Evolutionary conservation across 2,888 invertebrate genomes (phyloP).

Genomic region (Drosophila buzzatii): DNA sequence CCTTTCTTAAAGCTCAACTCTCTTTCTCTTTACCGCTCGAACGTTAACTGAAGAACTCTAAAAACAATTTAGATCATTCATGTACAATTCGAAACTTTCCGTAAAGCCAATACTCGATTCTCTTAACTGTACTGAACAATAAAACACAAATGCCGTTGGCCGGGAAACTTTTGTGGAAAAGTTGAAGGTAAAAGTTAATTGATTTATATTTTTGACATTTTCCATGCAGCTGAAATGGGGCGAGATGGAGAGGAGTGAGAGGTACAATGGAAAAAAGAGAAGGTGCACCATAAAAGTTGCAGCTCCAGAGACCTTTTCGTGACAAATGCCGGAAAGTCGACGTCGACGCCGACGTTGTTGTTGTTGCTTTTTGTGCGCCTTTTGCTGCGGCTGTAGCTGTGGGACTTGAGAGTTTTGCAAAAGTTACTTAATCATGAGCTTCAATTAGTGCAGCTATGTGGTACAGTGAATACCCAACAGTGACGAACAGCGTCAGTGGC

Average conservation of each 20-base stretch:
- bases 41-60: background rate
- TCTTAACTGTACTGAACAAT: background rate
- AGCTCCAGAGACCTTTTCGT: conserved; percentile 73
- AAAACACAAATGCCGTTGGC: conserved; percentile 21
- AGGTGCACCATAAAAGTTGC: conserved; percentile 62
- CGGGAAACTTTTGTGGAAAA: conserved; percentile 55
- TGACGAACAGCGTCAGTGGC: background rate
- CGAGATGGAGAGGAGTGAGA: background rate
- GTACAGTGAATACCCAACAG: conserved; percentile 7
- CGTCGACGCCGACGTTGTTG: conserved; percentile 21
- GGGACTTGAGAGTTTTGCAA: conserved; percentile 51
- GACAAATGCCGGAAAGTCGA: conserved; percentile 68
- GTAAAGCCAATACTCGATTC: conserved; percentile 14
- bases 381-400: conserved; percentile 18
- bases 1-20: background rate
- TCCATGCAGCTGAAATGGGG: conserved; percentile 3
- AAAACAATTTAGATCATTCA: background rate
- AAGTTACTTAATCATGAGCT: conserved; percentile 79
- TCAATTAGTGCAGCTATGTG: conserved; percentile 62
- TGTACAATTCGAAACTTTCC: background rate
- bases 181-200: conserved; percentile 70
- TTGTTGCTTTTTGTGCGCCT: conserved; percentile 31
- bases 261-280: conserved; percentile 36
- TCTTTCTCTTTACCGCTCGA: background rate
- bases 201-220: conserved; percentile 78